Conservation (phyloP, 2,797 vertebrate genomes). For the Hypotaenidia okinawae region DNA sequence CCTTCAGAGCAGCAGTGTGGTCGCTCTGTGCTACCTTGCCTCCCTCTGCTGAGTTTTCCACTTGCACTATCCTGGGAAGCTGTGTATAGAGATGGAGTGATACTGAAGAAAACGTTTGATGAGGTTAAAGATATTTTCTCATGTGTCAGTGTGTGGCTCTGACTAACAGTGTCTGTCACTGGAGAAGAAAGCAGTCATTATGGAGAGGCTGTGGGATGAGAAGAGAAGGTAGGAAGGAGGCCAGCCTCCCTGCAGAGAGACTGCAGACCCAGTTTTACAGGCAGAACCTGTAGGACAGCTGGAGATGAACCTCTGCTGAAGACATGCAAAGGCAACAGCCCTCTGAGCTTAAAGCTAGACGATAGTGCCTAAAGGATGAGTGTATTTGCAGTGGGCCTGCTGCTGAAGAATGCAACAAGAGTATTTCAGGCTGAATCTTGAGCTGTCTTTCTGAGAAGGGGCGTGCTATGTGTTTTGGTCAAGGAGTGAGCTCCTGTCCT, state of each 20-base stretch:
- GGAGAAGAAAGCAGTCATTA: slow-evolving; percentile 37
- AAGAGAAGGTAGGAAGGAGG: background rate
- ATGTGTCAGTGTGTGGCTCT: background rate
- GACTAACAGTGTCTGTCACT: background rate
- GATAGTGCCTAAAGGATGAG: background rate
- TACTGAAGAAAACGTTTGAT: background rate
- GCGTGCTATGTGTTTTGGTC: background rate
- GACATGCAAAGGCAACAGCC: slow-evolving; percentile 26
- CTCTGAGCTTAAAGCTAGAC: background rate
- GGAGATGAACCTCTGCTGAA: background rate
- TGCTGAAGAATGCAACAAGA: background rate
- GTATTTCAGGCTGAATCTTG: background rate
- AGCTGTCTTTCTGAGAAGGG: background rate
- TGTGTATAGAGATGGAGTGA: background rate
- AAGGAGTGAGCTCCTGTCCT: background rate
- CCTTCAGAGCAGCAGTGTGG: background rate
- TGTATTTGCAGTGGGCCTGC: background rate
- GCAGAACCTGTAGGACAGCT: slow-evolving; percentile 57
- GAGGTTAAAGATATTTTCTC: slow-evolving; percentile 4
- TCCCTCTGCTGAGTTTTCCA: background rate
- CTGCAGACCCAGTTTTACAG: slow-evolving; percentile 11
- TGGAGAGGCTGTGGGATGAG: background rate
- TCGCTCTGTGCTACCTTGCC: background rate
- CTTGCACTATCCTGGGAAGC: background rate
- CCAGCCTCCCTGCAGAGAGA: background rate